Percentiles rank a stretch among this genome's conserved stretches.
phyloP scores from a whole-genome alignment of 1,140 invertebrate species.

The Philotrypesis tridentata region DNA sequence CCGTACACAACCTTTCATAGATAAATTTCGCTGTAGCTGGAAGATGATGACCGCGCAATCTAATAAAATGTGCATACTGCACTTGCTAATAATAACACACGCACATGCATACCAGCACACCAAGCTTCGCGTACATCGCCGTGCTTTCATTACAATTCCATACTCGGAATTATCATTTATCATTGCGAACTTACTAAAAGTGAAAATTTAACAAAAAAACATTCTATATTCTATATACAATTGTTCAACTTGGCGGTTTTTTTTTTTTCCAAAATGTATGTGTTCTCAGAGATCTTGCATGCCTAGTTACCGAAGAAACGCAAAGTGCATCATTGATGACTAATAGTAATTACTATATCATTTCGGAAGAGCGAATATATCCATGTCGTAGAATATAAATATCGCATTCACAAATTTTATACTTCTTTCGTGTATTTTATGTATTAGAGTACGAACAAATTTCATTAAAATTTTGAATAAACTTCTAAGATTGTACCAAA shows the following conservation, averaged over 20 bases:
- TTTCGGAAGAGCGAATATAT: not conserved
- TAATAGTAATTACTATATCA: not conserved
- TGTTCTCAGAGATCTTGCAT: not conserved
- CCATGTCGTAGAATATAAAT: not conserved
- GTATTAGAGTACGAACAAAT: no score
- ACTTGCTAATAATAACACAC: not conserved
- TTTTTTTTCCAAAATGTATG: not conserved
- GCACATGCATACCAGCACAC: not conserved
- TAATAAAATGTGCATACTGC: not conserved
- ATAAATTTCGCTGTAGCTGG: conserved; percentile 15
- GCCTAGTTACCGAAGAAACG: not conserved
- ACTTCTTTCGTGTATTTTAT: no score
- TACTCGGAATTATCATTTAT: not conserved
- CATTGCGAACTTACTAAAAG: conserved; percentile 20
- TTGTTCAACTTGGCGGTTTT: conserved; percentile 27
- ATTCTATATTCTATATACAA: conserved; percentile 34
- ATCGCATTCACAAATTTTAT: not conserved
- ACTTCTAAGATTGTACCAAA: no score
- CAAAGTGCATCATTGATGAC: not conserved
- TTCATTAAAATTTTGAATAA: no score
- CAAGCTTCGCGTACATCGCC: not conserved
- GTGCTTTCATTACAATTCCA: conserved; percentile 10
- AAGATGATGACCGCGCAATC: conserved; percentile 30
- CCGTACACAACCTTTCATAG: not conserved
- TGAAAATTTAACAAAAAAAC: conserved; percentile 41